Percentiles rank a stretch among this genome's conserved stretches.
Evolutionary conservation across 2,888 invertebrate species (phyloP).

Genomic region (Cryptosula pallasiana): DNA sequence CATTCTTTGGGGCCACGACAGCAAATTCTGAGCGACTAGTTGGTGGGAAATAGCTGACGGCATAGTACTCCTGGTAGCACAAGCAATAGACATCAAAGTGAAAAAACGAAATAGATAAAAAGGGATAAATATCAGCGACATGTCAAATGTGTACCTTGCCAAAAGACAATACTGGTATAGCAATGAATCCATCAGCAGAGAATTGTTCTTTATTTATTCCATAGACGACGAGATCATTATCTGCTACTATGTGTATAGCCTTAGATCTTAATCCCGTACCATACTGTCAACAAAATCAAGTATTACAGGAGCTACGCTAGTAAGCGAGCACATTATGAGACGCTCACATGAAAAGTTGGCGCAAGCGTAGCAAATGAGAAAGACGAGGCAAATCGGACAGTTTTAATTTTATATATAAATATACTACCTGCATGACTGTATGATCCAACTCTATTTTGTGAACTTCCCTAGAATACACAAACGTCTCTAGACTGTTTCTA

Average conservation of each 20-base stretch:
- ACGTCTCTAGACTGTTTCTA: neutral
- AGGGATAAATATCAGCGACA: neutral
- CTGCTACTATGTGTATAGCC: slow-evolving; percentile 30
- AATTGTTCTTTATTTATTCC: slow-evolving; percentile 32
- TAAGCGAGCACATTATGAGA: too few species aligned
- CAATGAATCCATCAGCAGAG: slow-evolving; percentile 35
- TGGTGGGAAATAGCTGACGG: slow-evolving; percentile 2
- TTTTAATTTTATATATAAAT: too few species aligned
- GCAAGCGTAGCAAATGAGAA: too few species aligned
- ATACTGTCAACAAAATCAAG: neutral
- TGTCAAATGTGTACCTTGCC: neutral
- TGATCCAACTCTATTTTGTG: slow-evolving; percentile 14
- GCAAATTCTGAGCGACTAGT: slow-evolving; percentile 15
- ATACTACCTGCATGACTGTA: neutral
- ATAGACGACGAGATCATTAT: slow-evolving; percentile 33
- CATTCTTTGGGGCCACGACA: slow-evolving; percentile 1
- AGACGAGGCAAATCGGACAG: too few species aligned
- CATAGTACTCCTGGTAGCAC: neutral
- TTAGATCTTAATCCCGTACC: slow-evolving; percentile 29
- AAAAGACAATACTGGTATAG: slow-evolving; percentile 29
- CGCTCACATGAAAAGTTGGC: too few species aligned
- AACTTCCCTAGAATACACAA: neutral
- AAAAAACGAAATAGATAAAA: too few species aligned
- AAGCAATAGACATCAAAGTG: too few species aligned
- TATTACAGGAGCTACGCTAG: too few species aligned